Evolutionary conservation across 64 coral and sea anemone species (phyloP).

Genomic region (Exaiptasia diaphana): DNA sequence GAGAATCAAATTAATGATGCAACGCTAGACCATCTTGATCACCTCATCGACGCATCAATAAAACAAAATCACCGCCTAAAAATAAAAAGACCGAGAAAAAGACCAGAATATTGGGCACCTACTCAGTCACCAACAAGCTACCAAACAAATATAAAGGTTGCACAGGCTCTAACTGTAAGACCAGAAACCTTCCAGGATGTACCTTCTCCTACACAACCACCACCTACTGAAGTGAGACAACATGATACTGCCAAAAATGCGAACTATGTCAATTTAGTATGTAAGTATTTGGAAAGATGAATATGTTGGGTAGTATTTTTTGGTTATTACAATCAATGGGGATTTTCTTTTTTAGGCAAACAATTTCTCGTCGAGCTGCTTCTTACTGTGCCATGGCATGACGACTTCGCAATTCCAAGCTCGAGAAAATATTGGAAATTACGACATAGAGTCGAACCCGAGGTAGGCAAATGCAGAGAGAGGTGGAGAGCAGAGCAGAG

Average conservation of each 20-base stretch:
- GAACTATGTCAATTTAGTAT: background rate
- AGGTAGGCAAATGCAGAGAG: background rate
- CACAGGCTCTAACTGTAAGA: no score
- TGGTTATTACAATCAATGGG: background rate
- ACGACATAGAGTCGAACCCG: background rate
- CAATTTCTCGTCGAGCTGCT: background rate
- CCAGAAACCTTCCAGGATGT: background rate
- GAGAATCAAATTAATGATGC: no score
- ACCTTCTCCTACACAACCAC: no score
- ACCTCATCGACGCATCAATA: no score
- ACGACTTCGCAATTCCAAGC: background rate
- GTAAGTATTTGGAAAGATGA: background rate
- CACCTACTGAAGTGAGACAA: background rate
- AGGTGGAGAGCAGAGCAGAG: background rate
- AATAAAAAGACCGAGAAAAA: no score
- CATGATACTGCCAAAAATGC: background rate
- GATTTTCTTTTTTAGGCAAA: background rate
- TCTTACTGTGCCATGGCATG: background rate
- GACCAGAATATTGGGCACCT: no score
- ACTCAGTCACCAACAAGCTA: no score
- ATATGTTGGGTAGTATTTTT: background rate
- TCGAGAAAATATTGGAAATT: background rate
- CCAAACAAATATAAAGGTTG: no score
- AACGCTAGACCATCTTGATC: no score
- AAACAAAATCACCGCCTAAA: no score